A percentile compares a stretch with the other conserved stretches of the same genome.
Evolutionary conservation across 1,140 invertebrate species (phyloP).

Genomic region (Rhopalosiphum padi): DNA sequence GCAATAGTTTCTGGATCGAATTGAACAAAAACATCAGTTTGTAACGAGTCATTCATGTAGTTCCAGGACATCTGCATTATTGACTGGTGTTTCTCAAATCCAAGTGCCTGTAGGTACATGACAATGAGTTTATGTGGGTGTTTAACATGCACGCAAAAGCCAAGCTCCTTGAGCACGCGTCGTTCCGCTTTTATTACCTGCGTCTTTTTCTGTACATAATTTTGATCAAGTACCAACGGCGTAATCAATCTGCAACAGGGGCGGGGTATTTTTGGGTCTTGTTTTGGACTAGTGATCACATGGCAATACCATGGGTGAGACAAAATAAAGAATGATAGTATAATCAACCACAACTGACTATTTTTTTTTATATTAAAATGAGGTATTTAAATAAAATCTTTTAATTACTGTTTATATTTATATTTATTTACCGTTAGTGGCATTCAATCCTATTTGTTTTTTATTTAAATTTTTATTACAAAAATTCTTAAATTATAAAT

Average conservation of each 20-base stretch:
- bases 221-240: slow-evolving; percentile 91
- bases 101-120: slow-evolving; percentile 90
- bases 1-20: slow-evolving; percentile 97
- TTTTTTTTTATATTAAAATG: background rate
- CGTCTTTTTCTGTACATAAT: slow-evolving; percentile 94
- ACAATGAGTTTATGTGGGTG: slow-evolving; percentile 99
- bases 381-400: background rate
- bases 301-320: background rate
- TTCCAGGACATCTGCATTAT: slow-evolving; percentile 97
- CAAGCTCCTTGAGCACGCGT: slow-evolving; percentile 93
- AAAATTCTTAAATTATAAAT: background rate
- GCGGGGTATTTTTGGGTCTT: slow-evolving; percentile 58
- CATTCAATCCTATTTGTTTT: background rate
- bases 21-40: slow-evolving; percentile 95
- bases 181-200: slow-evolving; percentile 98
- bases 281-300: slow-evolving; percentile 55
- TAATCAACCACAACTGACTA: slow-evolving; percentile 56
- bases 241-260: slow-evolving; percentile 77
- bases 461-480: background rate
- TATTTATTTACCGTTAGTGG: background rate
- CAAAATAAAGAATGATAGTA: slow-evolving; percentile 2
- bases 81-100: slow-evolving; percentile 82
- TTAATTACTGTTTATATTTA: background rate
- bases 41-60: slow-evolving; percentile 98
- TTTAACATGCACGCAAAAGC: slow-evolving; percentile 99